Base-by-base conservation (phyloP, 2,888 invertebrate genomes). In the Ischnus inquisitorius region DNA sequence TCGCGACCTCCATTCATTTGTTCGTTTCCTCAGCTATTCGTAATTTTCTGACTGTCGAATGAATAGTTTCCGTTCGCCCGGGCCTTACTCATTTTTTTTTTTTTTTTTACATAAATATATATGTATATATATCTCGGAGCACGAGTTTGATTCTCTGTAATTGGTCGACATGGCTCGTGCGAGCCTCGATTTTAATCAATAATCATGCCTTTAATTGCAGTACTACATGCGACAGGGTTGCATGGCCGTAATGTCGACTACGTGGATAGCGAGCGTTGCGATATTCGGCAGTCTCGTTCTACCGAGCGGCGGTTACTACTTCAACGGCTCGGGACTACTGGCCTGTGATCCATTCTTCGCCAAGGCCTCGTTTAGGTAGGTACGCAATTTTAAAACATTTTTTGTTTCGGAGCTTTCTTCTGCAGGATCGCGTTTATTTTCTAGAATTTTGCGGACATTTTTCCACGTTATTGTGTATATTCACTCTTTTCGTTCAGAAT, bases 271-370 rank as follows among this genome's bases (percentile, higher is more conserved):
- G 88, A 97, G 97, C 84, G 96, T 97, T 90, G 97, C 97, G 74
- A 95, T 97, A 89, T 98, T 97, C 93, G 97, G 97, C 39, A 95
- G 96, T 86, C 95, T 98, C 93, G 97, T 97, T 87, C 95, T 98
- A 82, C 97, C 97, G 8, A 95, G 96, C 90, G 97, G 97, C 89
- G 97, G 97, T 83, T 98, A 97, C 94, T 97, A 97, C 94, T 98
- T 97, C 95, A 98, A 98, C 94, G 95, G 96, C 62, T 97, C 97
- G 14, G 98, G 97, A 28, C 95, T 97, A 90, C 96, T 97, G 94
- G 97, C 97, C 74, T 98, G 98, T 93, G 98, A 98, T 92, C 97
- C 98, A 41, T 97, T 97, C 93, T 98, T 97, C 93, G 96, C 97
- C 89, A 96, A 97, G 91, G 95, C 96, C 78, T 96, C 96, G 79